phyloP scores from a whole-genome alignment of 2,888 invertebrate species.

The Cataglyphis livida region DNA sequence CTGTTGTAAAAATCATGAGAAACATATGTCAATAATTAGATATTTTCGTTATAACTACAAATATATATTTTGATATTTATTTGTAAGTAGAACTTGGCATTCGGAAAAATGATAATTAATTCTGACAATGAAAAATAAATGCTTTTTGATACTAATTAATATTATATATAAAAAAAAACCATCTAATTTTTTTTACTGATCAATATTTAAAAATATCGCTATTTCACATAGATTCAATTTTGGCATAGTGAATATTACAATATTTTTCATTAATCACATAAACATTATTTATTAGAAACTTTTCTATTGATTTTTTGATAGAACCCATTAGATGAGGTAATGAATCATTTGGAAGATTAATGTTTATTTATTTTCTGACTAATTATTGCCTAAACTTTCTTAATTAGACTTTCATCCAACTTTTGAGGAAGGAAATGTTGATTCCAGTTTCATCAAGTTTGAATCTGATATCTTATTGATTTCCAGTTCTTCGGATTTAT shows the following conservation, averaged over 20 bases:
- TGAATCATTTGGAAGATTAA: not conserved
- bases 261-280: not conserved
- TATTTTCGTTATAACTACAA: not conserved
- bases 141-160: not conserved
- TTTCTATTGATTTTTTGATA: conserved; percentile 17
- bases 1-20: not conserved
- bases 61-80: not conserved
- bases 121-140: not conserved
- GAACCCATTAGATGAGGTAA: not conserved
- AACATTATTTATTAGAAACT: conserved; percentile 9
- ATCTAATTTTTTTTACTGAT: not conserved
- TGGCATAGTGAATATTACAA: not conserved
- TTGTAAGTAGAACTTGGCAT: not conserved
- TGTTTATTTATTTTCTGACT: not conserved
- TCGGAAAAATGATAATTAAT: not conserved
- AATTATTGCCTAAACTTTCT: not conserved
- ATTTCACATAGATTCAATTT: not conserved
- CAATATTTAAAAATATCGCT: not conserved
- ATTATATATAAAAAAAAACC: not conserved
- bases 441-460: not conserved
- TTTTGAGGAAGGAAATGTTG: conserved; percentile 11
- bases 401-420: not conserved
- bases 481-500: not conserved
- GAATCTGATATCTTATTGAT: not conserved
- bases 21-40: not conserved